Base-by-base conservation (phyloP, 1,140 invertebrate species). In the Harpegnathos saltator region DNA sequence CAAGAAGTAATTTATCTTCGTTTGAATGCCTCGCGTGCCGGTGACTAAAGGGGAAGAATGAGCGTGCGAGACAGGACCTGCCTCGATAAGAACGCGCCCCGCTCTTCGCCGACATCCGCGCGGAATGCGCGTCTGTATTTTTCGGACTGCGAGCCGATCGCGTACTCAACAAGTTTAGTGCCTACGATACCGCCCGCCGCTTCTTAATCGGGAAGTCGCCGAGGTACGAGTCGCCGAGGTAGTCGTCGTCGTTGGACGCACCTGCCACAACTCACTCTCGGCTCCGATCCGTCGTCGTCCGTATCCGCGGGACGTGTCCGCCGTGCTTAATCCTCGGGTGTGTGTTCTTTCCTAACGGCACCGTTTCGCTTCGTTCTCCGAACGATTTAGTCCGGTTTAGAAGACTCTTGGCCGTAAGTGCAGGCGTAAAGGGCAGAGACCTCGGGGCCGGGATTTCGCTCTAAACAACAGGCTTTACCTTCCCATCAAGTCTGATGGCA, bases 1-100 rank as follows among this genome's bases (percentile, higher is more conserved):
- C 85, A 69, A 69, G 63, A 81, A 72, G 89, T 85, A 84, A 89
- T 90, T 88, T 89, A 88, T 90, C 89, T 90, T 90, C 89, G 86
- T 89, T 89, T 87, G 84, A 82, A 78, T 83, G 85, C 71, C 54
- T 62, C 73, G 33, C 38, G 62, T 66, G 74, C 66, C 74, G 3
- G 33, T 56, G 52, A 80, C 65, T 71, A 71, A 80, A 80, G 65
- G 24, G 65, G 75, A 80, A 69, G 52, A 80, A 71, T 38, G 63
- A 59, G 24, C 44, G n/a, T 17, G 7, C 7, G 15, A 14, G 66
- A n/a, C 14, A 72, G 38, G 17, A 52, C 17, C 56, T 50, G 22
- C 56, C 73, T 73, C 56, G 52, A 54, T n/a, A 9, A 65, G 63
- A 80, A 52, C n/a, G 26, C 15, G 59, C 59, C 65, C 61, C n/a